These are phyloP conservation scores for Galaxea fascicularis DNA, from an alignment of 92 coral and sea anemone species.

Conservation along the genomic window DNA sequence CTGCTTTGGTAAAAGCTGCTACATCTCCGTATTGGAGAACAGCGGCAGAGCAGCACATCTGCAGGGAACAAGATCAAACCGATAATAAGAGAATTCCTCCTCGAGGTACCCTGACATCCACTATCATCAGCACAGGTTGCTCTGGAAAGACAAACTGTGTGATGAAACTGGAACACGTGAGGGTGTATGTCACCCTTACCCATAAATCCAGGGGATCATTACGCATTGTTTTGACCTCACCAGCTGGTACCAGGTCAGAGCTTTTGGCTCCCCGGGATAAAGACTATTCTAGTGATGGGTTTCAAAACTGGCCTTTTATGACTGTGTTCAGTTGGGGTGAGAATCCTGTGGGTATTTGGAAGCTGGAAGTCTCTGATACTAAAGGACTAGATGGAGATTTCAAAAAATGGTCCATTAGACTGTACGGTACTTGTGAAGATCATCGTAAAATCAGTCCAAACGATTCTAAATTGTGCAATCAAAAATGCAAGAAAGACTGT, in stretches of 20 bases:
- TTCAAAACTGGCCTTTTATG: slow-evolving; percentile 98
- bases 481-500: slow-evolving; percentile 81
- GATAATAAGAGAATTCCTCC: slow-evolving; percentile 65
- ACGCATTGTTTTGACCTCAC: slow-evolving; percentile 84
- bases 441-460: slow-evolving; percentile 51
- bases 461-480: slow-evolving; percentile 66
- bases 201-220: slow-evolving; percentile 89
- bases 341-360: slow-evolving; percentile 93
- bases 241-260: slow-evolving; percentile 87
- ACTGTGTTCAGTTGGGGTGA: slow-evolving; percentile 98
- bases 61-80: slow-evolving; percentile 75
- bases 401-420: slow-evolving; percentile 84
- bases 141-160: slow-evolving; percentile 70
- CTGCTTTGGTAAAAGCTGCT: slow-evolving; percentile 86
- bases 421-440: slow-evolving; percentile 89
- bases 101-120: slow-evolving; percentile 62
- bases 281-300: slow-evolving; percentile 83
- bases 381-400: slow-evolving; percentile 69
- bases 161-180: slow-evolving; percentile 89
- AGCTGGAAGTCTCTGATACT: slow-evolving; percentile 75
- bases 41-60: slow-evolving; percentile 87
- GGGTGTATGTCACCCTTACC: slow-evolving; percentile 78
- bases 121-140: slow-evolving; percentile 78
- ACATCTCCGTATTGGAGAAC: slow-evolving; percentile 78
- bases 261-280: slow-evolving; percentile 79